Evolutionary conservation across 2,888 invertebrate genomes (phyloP).

Genomic region (Eristalinus sepulchralis): DNA sequence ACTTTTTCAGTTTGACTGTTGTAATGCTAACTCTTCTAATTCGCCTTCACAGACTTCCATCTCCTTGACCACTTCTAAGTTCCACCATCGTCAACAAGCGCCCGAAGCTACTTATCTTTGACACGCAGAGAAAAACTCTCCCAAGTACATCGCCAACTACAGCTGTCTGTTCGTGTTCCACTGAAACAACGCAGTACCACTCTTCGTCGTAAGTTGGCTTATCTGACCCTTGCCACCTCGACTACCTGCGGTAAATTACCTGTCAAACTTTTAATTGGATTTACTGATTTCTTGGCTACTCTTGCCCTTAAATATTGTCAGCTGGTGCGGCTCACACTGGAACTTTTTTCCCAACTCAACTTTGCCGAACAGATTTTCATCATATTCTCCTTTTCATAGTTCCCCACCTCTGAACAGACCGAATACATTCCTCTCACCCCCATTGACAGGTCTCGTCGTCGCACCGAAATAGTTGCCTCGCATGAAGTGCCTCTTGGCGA

Average conservation of each 20-base stretch:
- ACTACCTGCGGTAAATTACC: conserved; percentile 57
- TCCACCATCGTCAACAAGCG: neutral
- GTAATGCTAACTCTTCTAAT: too few relatives aligned
- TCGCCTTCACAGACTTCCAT: neutral
- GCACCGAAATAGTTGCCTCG: neutral
- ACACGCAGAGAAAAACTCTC: neutral
- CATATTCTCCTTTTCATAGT: conserved; percentile 48
- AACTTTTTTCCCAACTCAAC: conserved; percentile 48
- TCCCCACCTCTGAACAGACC: conserved; percentile 16
- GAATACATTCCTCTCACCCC: conserved; percentile 24
- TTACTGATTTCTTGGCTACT: conserved; percentile 55
- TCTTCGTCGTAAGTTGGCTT: neutral
- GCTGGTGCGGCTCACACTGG: conserved; percentile 28
- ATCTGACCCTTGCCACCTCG: conserved; percentile 8
- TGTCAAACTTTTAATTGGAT: conserved; percentile 69
- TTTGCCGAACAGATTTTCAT: conserved; percentile 59
- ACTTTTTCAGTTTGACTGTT: neutral
- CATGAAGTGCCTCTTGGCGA: neutral
- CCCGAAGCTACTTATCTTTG: neutral
- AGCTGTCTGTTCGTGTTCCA: neutral
- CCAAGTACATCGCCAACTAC: neutral
- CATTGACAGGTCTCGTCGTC: neutral
- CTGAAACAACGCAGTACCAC: neutral
- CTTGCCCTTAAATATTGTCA: conserved; percentile 54
- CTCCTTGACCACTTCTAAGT: neutral